These are phyloP conservation scores for Scartelaos histophorus DNA, from an alignment of 2,113 vertebrate species.

Conservation along the genomic window DNA sequence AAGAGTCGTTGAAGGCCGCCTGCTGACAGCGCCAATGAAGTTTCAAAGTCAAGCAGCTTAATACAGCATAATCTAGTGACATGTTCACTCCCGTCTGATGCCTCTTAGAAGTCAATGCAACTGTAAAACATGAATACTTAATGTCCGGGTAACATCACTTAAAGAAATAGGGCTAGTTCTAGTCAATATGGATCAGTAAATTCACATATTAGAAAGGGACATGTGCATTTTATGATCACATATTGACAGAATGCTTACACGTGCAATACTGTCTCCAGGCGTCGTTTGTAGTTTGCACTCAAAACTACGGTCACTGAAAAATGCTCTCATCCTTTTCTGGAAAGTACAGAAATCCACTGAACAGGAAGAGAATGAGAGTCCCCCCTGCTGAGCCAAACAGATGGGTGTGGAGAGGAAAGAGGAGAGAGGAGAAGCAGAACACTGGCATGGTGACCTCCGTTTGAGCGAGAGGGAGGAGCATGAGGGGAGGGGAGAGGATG, in stretches of 20 bases:
- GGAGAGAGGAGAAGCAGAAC: conserved; percentile 15
- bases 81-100: conserved; percentile 51
- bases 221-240: too few relatives aligned
- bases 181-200: neutral
- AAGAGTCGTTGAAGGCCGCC: conserved; percentile 46
- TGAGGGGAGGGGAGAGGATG: neutral
- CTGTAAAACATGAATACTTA: conserved; percentile 44
- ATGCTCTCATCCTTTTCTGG: conserved; percentile 53
- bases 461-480: conserved; percentile 18
- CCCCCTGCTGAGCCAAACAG: conserved; percentile 54
- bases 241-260: neutral
- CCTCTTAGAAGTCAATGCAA: conserved; percentile 37
- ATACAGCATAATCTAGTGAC: conserved; percentile 61
- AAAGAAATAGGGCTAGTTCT: neutral
- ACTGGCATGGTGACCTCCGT: conserved; percentile 53
- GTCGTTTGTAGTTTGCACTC: neutral
- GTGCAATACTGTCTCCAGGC: neutral
- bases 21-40: conserved; percentile 61
- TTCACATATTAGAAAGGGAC: neutral
- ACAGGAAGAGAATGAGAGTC: conserved; percentile 53
- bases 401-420: conserved; percentile 42
- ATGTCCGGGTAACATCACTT: neutral
- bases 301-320: conserved; percentile 39
- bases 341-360: conserved; percentile 65
- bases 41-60: conserved; percentile 54